Evolutionary conservation across 2,797 vertebrate species (phyloP), one percentile per base, ranked within the genome.

Genomic region (Protonibea diacanthus): DNA sequence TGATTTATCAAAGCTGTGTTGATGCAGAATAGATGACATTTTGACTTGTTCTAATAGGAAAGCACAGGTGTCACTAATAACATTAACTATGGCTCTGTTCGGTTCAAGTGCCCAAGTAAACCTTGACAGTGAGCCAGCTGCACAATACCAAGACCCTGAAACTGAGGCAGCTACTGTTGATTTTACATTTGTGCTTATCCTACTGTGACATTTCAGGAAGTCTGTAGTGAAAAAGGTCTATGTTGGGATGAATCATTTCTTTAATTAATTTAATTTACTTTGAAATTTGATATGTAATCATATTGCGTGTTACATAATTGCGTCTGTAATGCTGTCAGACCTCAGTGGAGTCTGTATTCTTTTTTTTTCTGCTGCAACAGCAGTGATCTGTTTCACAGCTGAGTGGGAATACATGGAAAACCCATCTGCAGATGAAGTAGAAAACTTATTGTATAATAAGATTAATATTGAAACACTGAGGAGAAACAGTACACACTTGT

Each of bases 341-440:
- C 69, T 62, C 51, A 55, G 45, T 1, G 23, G 15, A 64, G 61
- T 53, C 42, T 56, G 10, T 52, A 9, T 45, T 74, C 1, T 45
- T 18, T 47, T 61, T 61, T 33, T 20, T 12, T 38, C 8, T 38
- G 33, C 7, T 2, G 33, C 7, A 33, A 18, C 61, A 55, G 74
- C 53, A 48, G 29, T 56, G 61, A 64, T 70, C 23, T 49, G 48
- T 58, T 25, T 58, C 29, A 45, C 47, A 6, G 40, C 56, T 74
- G 56, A 71, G 61, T 23, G 40, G 47, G 42, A 67, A 67, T 59
- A 53, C 61, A 69, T 23, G 49, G 23, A 67, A 72, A 74, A 62
- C 5, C 23, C 48, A 76, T 68, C 38, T 56, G 48, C 60, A 52
- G 48, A 74, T 63, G 33, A 68, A 61, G 29, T 11, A 51, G 38